Evolutionary conservation across 2,797 vertebrate genomes (phyloP).

Genomic region (Sternarchorhynchus goeldii): DNA sequence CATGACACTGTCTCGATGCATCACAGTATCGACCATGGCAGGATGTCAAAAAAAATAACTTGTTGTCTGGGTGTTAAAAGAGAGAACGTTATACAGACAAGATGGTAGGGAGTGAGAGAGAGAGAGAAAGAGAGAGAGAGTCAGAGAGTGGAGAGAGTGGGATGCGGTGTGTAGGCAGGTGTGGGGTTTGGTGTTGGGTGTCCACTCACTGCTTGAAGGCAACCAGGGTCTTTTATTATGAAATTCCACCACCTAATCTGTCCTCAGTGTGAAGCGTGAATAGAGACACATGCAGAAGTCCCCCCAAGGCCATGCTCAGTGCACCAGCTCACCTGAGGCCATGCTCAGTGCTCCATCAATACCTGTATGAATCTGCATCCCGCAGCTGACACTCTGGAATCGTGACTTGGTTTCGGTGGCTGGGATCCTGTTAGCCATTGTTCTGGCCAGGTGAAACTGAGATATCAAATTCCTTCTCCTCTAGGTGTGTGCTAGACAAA

Average conservation of each 20-base stretch:
- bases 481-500: neutral
- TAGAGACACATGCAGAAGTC: slow-evolving; percentile 8
- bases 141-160: slow-evolving; percentile 1
- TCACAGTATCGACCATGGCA: too few species aligned
- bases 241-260: slow-evolving; percentile 49
- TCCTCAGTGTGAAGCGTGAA: slow-evolving; percentile 33
- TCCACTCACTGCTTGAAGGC: slow-evolving; percentile 41
- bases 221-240: slow-evolving; percentile 38
- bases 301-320: slow-evolving; percentile 25
- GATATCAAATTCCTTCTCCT: slow-evolving; percentile 34
- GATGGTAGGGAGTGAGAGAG: neutral
- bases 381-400: slow-evolving; percentile 18
- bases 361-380: slow-evolving; percentile 35
- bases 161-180: slow-evolving; percentile 42
- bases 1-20: too few species aligned
- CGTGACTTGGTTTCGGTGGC: slow-evolving; percentile 14
- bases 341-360: slow-evolving; percentile 32
- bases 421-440: slow-evolving; percentile 13
- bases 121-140: slow-evolving; percentile 1
- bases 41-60: too few species aligned
- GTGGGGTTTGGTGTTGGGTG: slow-evolving; percentile 47
- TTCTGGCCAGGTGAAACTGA: neutral
- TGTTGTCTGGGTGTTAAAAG: neutral
- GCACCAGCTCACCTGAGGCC: slow-evolving; percentile 42
- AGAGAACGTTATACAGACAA: too few species aligned